phyloP scores from a whole-genome alignment of 2,113 vertebrate species.

The Gavia stellata region DNA sequence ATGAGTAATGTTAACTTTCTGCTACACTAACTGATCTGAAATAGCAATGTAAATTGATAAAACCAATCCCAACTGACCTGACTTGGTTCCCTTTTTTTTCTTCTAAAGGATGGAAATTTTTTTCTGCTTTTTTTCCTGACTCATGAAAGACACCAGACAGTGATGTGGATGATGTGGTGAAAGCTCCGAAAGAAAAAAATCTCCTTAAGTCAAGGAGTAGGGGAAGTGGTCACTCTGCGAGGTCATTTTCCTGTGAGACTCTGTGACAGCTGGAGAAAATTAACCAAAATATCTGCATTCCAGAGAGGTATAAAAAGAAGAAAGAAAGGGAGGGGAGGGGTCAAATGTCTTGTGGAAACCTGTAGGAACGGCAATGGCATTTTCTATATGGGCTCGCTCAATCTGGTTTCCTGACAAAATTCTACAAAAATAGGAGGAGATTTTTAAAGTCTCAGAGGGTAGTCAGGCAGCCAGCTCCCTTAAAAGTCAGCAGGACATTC shows the following conservation, averaged over 20 bases:
- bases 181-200: constrained; percentile 39
- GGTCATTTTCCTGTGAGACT: constrained; percentile 63
- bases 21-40: neutral
- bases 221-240: constrained; percentile 65
- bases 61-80: neutral
- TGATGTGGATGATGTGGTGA: constrained; percentile 60
- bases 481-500: constrained; percentile 48
- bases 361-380: constrained; percentile 20
- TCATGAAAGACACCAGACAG: constrained; percentile 50
- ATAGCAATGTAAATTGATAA: neutral
- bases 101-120: neutral
- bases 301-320: constrained; percentile 59
- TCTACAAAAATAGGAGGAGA: constrained; percentile 3
- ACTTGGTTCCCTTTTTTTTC: neutral
- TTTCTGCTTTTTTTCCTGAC: neutral
- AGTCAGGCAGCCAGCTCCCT: constrained; percentile 22
- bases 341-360: constrained; percentile 65
- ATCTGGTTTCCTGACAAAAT: constrained; percentile 57
- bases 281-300: constrained; percentile 73
- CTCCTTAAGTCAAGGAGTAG: constrained; percentile 26
- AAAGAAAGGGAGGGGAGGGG: constrained; percentile 21
- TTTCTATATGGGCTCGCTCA: constrained; percentile 30
- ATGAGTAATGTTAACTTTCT: neutral
- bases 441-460: constrained; percentile 27
- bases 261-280: constrained; percentile 69